A percentile compares a stretch with the other conserved stretches of the same genome.
These are phyloP conservation scores for Exaiptasia diaphana DNA, from an alignment of 64 coral and sea anemone genomes.

Conservation along the genomic window DNA sequence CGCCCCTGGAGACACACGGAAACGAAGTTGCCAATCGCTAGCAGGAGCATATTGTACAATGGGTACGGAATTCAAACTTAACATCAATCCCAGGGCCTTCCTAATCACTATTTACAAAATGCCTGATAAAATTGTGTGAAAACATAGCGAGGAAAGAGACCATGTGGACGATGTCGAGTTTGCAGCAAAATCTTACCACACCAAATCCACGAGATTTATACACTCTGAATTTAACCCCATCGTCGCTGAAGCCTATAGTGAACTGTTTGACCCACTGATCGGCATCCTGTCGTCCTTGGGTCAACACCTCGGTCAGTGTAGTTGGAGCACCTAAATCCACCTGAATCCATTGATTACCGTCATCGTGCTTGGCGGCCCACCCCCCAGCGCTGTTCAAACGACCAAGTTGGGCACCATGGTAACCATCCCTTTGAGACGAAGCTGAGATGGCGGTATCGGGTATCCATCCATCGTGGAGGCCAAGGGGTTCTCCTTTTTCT, in stretches of 20 bases:
- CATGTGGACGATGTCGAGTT: too few species aligned
- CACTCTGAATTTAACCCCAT: neutral
- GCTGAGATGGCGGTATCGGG: neutral
- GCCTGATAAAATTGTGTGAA: too few species aligned
- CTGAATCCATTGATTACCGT: slow-evolving; percentile 25
- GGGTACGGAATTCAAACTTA: too few species aligned
- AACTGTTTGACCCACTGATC: neutral
- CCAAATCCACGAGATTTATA: neutral
- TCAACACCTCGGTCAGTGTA: neutral
- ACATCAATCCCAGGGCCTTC: too few species aligned
- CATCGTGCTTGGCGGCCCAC: slow-evolving; percentile 18
- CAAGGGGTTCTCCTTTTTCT: slow-evolving; percentile 16
- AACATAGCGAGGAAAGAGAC: too few species aligned
- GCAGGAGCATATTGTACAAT: too few species aligned
- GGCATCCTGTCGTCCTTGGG: slow-evolving; percentile 22
- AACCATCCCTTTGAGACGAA: neutral
- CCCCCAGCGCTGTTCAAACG: slow-evolving; percentile 7
- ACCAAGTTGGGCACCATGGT: slow-evolving; percentile 17
- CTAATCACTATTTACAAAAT: too few species aligned
- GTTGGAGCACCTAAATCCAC: neutral
- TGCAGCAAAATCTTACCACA: neutral
- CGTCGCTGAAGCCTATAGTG: neutral
- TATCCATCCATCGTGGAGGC: slow-evolving; percentile 13
- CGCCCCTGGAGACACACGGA: too few species aligned
- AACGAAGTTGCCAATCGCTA: too few species aligned